Percentiles rank a stretch among this genome's conserved stretches.
phyloP scores from a whole-genome alignment of 2,797 vertebrate genomes.

The Catamblyrhynchus diadema region DNA sequence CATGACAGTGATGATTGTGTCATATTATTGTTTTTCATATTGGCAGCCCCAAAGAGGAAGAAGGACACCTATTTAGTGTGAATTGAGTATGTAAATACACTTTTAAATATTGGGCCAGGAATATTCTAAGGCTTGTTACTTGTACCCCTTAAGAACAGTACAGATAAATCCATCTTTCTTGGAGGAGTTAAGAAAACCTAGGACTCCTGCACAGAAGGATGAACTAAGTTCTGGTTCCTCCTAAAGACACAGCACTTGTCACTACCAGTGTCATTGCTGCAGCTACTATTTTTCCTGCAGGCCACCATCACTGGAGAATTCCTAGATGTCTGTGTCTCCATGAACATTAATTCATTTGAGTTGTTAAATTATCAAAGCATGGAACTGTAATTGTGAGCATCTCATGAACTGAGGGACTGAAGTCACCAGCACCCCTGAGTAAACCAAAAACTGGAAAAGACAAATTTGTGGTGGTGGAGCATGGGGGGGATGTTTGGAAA shows the following conservation, averaged over 20 bases:
- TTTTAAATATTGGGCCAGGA: not conserved
- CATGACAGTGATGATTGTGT: not conserved
- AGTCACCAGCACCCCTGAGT: not conserved
- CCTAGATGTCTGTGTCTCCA: not conserved
- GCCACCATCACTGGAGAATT: not conserved
- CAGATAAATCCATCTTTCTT: not conserved
- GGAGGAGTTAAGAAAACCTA: not conserved
- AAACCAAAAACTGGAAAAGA: not conserved
- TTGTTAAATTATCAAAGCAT: not conserved
- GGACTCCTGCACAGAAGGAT: not conserved
- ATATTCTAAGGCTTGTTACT: not conserved
- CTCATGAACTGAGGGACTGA: not conserved
- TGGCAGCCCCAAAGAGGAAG: not conserved
- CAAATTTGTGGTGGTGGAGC: not conserved
- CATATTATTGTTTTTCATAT: not conserved
- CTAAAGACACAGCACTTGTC: not conserved
- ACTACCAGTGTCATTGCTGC: not conserved
- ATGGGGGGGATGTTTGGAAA: not conserved
- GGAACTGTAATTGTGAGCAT: not conserved
- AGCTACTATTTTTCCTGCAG: not conserved
- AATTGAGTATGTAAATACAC: not conserved
- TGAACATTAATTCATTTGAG: not conserved
- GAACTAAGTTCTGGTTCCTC: not conserved
- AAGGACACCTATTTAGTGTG: not conserved
- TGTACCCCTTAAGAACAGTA: not conserved